Conservation (phyloP, 2,797 vertebrate species). For the Peromyscus eremicus region DNA sequence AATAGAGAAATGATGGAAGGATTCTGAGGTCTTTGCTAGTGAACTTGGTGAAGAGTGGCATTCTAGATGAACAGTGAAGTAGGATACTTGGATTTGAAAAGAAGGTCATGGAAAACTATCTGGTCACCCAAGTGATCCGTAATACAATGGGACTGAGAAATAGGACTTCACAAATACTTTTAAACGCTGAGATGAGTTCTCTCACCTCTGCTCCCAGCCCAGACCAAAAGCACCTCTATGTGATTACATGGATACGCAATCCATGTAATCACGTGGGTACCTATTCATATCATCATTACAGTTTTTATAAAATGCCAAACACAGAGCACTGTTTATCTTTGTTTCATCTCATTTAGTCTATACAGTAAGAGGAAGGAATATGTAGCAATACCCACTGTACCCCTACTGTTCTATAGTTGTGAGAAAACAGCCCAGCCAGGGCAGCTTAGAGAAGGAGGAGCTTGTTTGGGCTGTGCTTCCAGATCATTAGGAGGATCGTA, state of each 20-base stretch:
- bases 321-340: background rate
- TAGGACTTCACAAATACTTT: conserved; percentile 7
- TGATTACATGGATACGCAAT: background rate
- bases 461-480: background rate
- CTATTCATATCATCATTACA: background rate
- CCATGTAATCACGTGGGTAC: too few species aligned
- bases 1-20: conserved; percentile 89
- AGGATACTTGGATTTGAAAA: conserved; percentile 60
- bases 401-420: background rate
- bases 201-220: background rate
- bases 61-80: conserved; percentile 61
- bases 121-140: conserved; percentile 40
- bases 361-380: background rate
- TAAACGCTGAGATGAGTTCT: background rate
- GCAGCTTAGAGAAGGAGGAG: background rate
- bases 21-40: conserved; percentile 85
- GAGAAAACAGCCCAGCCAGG: background rate
- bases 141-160: background rate
- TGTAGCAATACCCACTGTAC: background rate
- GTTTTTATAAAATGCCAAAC: background rate
- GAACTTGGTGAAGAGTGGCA: conserved; percentile 71
- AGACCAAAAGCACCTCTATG: background rate
- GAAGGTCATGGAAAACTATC: conserved; percentile 50
- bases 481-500: too few species aligned
- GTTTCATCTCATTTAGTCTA: background rate